Conservation (phyloP, 2,113 vertebrate genomes). For the Alexandromys fortis region DNA sequence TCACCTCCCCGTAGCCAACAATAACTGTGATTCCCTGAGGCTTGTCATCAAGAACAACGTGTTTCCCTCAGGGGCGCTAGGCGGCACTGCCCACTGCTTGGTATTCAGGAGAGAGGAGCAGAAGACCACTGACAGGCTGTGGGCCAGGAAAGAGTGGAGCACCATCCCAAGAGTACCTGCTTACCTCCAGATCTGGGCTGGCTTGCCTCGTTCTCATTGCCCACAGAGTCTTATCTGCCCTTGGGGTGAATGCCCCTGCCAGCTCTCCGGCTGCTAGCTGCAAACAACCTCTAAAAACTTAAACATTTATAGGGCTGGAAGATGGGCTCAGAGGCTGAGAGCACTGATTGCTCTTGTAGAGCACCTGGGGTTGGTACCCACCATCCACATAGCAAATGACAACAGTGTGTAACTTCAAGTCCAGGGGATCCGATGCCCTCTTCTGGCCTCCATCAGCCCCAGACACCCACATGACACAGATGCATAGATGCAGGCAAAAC, state of each 20-base stretch:
- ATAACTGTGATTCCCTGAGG: constrained; percentile 36
- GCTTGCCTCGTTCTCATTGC: neutral
- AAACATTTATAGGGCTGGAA: neutral
- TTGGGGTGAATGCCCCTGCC: neutral
- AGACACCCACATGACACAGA: no score
- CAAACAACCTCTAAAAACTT: neutral
- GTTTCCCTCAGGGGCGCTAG: constrained; percentile 16
- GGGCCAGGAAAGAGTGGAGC: neutral
- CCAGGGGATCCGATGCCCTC: neutral
- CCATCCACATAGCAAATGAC: neutral
- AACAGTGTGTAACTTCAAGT: neutral
- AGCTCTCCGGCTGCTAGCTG: neutral
- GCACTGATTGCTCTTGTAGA: neutral
- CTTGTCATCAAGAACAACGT: constrained; percentile 53
- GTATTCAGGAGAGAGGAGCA: neutral
- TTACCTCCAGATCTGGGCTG: no score
- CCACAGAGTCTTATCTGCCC: neutral
- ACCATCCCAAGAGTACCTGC: no score
- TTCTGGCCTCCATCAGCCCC: neutral
- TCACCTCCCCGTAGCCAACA: neutral
- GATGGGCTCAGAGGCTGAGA: neutral
- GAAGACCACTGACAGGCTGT: neutral
- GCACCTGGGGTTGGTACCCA: neutral
- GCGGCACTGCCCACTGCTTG: neutral
- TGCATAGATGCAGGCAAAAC: neutral